Percentiles rank a stretch among this genome's conserved stretches.
These are phyloP conservation scores for Drosophila santomea DNA, from an alignment of 1,140 invertebrate species.

Conservation along the genomic window DNA sequence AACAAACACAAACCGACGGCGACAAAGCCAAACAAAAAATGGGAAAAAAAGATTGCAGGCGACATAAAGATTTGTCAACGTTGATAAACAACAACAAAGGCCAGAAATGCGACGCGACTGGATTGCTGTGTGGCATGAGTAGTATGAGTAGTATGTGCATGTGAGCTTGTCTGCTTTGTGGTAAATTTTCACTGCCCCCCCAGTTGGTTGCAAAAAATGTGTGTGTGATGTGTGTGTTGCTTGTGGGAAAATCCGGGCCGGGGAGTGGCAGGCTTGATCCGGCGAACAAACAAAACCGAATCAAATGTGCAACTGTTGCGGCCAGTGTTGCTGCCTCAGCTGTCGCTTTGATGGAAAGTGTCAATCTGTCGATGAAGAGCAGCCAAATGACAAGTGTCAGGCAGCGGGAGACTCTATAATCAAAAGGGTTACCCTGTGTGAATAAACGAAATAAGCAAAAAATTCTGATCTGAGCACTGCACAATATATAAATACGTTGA, in stretches of 20 bases:
- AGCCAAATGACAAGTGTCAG: slow-evolving; percentile 15
- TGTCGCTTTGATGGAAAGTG: slow-evolving; percentile 69
- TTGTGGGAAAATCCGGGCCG: not conserved
- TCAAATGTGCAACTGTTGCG: slow-evolving; percentile 73
- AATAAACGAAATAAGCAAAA: not conserved
- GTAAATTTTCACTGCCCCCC: slow-evolving; percentile 36
- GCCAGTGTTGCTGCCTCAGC: slow-evolving; percentile 47
- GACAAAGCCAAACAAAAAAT: slow-evolving; percentile 45
- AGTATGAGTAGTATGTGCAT: not conserved
- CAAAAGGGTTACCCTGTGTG: not conserved
- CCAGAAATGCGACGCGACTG: slow-evolving; percentile 46
- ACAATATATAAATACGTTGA: too few species aligned
- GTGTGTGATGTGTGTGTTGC: too few species aligned
- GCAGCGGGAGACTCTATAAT: not conserved
- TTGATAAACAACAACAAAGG: slow-evolving; percentile 79
- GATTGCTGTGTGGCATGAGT: not conserved
- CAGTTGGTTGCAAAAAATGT: not conserved
- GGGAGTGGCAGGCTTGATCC: slow-evolving; percentile 6
- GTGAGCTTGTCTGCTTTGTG: slow-evolving; percentile 33
- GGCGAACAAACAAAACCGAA: slow-evolving; percentile 55
- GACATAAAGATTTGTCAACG: slow-evolving; percentile 81
- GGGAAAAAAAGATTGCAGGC: slow-evolving; percentile 53
- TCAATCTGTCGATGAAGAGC: slow-evolving; percentile 40
- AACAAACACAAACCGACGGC: slow-evolving; percentile 52
- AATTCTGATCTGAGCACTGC: too few species aligned